phyloP scores from a whole-genome alignment of 2,888 invertebrate species.

The Eilema depressum region DNA sequence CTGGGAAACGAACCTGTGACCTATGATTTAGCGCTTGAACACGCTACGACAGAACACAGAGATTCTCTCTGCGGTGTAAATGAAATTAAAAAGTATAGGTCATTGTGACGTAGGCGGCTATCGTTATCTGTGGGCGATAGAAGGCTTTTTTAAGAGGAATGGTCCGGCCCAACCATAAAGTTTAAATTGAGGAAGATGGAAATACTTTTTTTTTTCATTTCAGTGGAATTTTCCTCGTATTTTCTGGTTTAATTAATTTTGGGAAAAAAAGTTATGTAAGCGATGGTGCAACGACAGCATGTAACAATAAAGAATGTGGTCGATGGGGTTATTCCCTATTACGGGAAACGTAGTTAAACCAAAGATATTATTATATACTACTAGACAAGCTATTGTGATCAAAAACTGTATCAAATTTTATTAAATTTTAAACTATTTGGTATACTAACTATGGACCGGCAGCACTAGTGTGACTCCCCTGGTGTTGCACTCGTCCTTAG shows the following conservation, averaged over 20 bases:
- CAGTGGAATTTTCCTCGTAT: background rate
- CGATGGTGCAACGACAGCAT: background rate
- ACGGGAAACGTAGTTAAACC: too few relatives aligned
- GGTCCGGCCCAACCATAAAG: conserved; percentile 1
- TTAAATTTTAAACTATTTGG: too few relatives aligned
- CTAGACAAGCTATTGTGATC: too few relatives aligned
- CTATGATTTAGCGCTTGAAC: too few relatives aligned
- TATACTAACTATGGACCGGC: too few relatives aligned
- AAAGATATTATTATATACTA: too few relatives aligned
- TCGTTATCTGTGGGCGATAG: background rate
- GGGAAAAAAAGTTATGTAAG: background rate
- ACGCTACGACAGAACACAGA: too few relatives aligned
- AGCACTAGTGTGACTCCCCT: too few relatives aligned
- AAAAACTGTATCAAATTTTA: too few relatives aligned
- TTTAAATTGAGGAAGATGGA: conserved; percentile 1
- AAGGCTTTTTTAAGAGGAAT: background rate
- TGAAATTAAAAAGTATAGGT: background rate
- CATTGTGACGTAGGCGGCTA: background rate
- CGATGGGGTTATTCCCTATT: too few relatives aligned
- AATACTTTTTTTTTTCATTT: background rate
- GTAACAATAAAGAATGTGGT: background rate
- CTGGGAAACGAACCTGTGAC: too few relatives aligned
- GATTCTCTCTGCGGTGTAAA: background rate
- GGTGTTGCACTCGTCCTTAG: too few relatives aligned
- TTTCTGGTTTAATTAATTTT: background rate